Evolutionary conservation across 2,113 vertebrate species (phyloP).

Genomic region (Ochotona princeps): DNA sequence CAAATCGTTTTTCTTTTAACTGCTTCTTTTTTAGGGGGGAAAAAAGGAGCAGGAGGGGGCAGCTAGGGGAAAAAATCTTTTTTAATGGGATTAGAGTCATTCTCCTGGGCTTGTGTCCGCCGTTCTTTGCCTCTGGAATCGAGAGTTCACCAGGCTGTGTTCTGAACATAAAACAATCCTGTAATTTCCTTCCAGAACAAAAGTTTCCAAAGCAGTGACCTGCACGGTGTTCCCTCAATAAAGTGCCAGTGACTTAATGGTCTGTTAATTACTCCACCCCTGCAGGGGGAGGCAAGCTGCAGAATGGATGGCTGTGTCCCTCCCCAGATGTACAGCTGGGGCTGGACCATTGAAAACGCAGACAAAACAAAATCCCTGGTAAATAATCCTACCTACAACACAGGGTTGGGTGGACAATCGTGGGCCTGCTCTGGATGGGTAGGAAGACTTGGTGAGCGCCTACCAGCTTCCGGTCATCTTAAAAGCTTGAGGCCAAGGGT

Average conservation of each 20-base stretch:
- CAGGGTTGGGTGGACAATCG: conserved; percentile 66
- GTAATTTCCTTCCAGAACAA: conserved; percentile 82
- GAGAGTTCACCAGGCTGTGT: conserved; percentile 58
- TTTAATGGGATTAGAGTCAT: conserved; percentile 34
- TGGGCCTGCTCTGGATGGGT: not conserved
- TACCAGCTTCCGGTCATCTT: conserved; percentile 36
- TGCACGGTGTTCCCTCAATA: conserved; percentile 70
- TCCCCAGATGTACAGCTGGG: conserved; percentile 75
- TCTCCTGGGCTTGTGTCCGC: not conserved
- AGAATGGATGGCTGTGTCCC: conserved; percentile 52
- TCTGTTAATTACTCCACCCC: conserved; percentile 80
- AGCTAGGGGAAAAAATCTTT: conserved; percentile 42
- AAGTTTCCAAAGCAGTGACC: conserved; percentile 79
- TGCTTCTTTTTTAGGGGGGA: not conserved
- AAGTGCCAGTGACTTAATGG: conserved; percentile 79
- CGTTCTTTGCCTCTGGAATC: conserved; percentile 20
- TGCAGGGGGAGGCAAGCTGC: conserved; percentile 63
- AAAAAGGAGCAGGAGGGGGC: not conserved
- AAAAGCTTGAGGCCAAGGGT: conserved; percentile 31
- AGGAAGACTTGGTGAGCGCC: not conserved
- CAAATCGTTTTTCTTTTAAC: conserved; percentile 78
- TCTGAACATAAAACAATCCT: conserved; percentile 79
- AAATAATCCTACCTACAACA: conserved; percentile 78
- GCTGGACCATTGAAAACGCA: conserved; percentile 72
- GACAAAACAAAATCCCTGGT: conserved; percentile 78